Evolutionary conservation across 2,113 vertebrate genomes (phyloP).

Genomic region (Hemichromis elongatus): DNA sequence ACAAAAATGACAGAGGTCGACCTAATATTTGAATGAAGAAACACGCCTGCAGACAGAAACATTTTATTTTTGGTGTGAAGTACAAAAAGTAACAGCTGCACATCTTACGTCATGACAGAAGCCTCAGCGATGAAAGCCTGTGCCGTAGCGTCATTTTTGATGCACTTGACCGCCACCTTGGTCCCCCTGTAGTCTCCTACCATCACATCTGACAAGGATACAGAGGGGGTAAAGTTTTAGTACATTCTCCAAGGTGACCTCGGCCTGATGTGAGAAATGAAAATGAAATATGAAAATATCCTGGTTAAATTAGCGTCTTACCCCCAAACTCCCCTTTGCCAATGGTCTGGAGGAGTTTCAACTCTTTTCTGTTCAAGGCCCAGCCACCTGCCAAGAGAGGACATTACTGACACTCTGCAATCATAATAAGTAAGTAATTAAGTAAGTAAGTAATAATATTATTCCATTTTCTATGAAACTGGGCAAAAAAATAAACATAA

Average conservation of each 20-base stretch:
- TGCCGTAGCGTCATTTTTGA: slow-evolving; percentile 94
- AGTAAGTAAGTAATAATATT: background rate
- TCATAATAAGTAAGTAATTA: too few species aligned
- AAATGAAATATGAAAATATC: background rate
- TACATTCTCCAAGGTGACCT: background rate
- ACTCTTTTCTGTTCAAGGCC: slow-evolving; percentile 92
- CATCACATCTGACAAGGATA: slow-evolving; percentile 55
- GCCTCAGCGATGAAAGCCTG: slow-evolving; percentile 96
- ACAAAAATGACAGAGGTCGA: background rate
- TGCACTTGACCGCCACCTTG: slow-evolving; percentile 97
- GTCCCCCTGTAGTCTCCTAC: slow-evolving; percentile 92
- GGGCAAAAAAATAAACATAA: background rate
- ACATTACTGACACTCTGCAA: background rate
- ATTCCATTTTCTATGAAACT: background rate
- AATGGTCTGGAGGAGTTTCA: slow-evolving; percentile 89
- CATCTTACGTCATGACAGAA: slow-evolving; percentile 93
- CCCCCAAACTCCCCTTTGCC: slow-evolving; percentile 98
- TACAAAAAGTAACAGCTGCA: background rate
- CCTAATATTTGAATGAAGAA: background rate
- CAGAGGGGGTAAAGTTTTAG: background rate
- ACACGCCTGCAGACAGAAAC: background rate
- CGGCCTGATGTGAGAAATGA: background rate
- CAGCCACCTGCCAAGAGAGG: slow-evolving; percentile 81
- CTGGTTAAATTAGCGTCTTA: slow-evolving; percentile 43
- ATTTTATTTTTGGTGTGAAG: background rate